A percentile compares a stretch with the other conserved stretches of the same genome.
These are phyloP conservation scores for Hypomecis atomaria DNA, from an alignment of 2,888 invertebrate genomes.

Conservation along the genomic window DNA sequence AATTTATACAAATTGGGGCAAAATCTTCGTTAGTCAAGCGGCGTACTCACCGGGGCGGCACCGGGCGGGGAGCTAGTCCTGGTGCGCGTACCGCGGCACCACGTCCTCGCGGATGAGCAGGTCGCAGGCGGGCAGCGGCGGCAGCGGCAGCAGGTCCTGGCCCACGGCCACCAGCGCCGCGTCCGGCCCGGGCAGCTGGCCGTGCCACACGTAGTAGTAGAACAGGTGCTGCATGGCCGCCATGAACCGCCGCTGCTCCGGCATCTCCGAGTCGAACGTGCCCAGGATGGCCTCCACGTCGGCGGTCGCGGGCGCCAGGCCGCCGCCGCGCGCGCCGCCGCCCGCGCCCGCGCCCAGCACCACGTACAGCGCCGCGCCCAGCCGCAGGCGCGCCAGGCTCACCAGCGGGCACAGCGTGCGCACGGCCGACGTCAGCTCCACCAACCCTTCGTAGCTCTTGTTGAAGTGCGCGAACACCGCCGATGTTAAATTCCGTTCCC, in stretches of 20 bases:
- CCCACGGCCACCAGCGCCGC: slow-evolving; percentile 87
- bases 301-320: slow-evolving; percentile 78
- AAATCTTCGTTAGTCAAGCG: slow-evolving; percentile 6
- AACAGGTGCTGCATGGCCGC: slow-evolving; percentile 93
- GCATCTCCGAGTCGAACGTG: slow-evolving; percentile 88
- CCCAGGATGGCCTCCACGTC: slow-evolving; percentile 93
- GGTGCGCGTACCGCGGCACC: slow-evolving; percentile 89
- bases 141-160: slow-evolving; percentile 87
- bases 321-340: slow-evolving; percentile 69
- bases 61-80: slow-evolving; percentile 83
- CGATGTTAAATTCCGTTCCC: slow-evolving; percentile 85
- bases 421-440: slow-evolving; percentile 90
- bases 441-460: slow-evolving; percentile 88
- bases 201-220: slow-evolving; percentile 92
- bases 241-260: slow-evolving; percentile 90
- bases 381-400: slow-evolving; percentile 86
- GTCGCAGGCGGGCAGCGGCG: slow-evolving; percentile 89
- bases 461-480: slow-evolving; percentile 88
- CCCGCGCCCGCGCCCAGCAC: slow-evolving; percentile 87
- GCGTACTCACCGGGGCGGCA: no score
- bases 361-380: slow-evolving; percentile 89
- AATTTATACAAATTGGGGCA: slow-evolving; percentile 45
- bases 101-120: slow-evolving; percentile 90
- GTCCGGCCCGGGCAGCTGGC: slow-evolving; percentile 87
- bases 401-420: slow-evolving; percentile 92